Conservation (phyloP, 2,113 vertebrate genomes). For the Pachypanchax playfairii region DNA sequence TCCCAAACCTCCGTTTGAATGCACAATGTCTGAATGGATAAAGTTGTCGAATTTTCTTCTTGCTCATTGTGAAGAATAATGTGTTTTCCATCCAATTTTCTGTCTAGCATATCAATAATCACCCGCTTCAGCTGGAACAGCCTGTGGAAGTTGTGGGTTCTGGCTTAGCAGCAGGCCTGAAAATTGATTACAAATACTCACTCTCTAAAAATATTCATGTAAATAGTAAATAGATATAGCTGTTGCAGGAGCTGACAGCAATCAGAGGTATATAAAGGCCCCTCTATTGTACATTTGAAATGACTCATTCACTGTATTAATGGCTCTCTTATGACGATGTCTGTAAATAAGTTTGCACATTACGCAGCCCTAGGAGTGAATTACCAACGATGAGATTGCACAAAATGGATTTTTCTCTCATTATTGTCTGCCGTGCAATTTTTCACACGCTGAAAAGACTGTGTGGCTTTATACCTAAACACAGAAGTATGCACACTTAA, state of each 20-base stretch:
- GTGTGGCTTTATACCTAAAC: constrained; percentile 2
- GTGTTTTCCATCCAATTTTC: constrained; percentile 56
- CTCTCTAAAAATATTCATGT: constrained; percentile 53
- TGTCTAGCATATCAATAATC: constrained; percentile 48
- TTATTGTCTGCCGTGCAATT: constrained; percentile 26
- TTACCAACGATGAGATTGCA: constrained; percentile 38
- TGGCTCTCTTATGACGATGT: constrained; percentile 50
- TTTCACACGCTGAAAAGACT: not conserved
- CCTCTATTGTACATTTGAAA: constrained; percentile 62
- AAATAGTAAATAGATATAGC: constrained; percentile 44
- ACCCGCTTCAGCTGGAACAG: constrained; percentile 26
- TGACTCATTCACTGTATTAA: constrained; percentile 68
- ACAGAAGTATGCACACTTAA: constrained; percentile 7
- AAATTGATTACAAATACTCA: constrained; percentile 50
- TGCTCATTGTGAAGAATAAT: constrained; percentile 31
- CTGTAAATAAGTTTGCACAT: constrained; percentile 56
- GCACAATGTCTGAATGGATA: constrained; percentile 6
- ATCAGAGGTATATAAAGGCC: constrained; percentile 50
- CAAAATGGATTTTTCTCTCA: constrained; percentile 34
- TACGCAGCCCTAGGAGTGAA: constrained; percentile 37
- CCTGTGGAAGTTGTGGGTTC: constrained; percentile 5
- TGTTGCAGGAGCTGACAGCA: constrained; percentile 44
- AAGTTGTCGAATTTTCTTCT: constrained; percentile 43
- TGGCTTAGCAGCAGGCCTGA: constrained; percentile 20
- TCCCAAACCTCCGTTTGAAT: constrained; percentile 41